Evolutionary conservation across 37 sponge, comb jelly and placozoan genomes (phyloP), one percentile per base, ranked within the genome.

Genomic region (Haliclona indistincta): DNA sequence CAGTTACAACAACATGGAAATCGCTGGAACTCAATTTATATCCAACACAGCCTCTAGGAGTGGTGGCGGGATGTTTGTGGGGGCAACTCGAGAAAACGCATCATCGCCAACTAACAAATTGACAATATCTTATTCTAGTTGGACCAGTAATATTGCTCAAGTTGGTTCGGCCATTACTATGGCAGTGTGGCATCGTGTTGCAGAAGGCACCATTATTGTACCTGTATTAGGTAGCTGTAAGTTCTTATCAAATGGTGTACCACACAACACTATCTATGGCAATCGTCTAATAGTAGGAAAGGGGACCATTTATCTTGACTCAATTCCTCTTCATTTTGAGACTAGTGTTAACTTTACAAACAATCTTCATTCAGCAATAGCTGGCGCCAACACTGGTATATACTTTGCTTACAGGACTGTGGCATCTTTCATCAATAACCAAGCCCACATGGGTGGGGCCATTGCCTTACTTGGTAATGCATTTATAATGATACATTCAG

Each of bases 381-480:
- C 8, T 15, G 22, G 54, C 3, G 15, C 34, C 6, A 71, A 63
- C 32, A 54, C 37, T 26, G 6, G 25, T 1, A 38, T 63, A 3
- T n/a, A 33, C 5, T 71, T 80, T 60, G 28, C 42, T 15, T 23
- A 36, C 6, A 19, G 22, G 30, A 38, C n/a, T 22, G 40, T 3
- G 33, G 40, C 47, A 42, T 53, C 10, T 0, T 81, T 81, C 36
- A 1, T 38, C 2, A 29, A 37, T 38, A 81, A 81, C 33, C 1
- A 0, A 47, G 82, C 66, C n/a, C 2, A 25, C 20, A 65, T 63
- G 34, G 82, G 82, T 44, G 82, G 56, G 13, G 82, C 74, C 22
- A 73, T 81, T 55, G 82, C 73, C 15, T 30, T 81, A 40, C 64
- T 63, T 65, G 82, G 67, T 0, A 42, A 45, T 54, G 63, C 74